phyloP scores from a whole-genome alignment of 2,888 invertebrate genomes.

The Trilocha varians region DNA sequence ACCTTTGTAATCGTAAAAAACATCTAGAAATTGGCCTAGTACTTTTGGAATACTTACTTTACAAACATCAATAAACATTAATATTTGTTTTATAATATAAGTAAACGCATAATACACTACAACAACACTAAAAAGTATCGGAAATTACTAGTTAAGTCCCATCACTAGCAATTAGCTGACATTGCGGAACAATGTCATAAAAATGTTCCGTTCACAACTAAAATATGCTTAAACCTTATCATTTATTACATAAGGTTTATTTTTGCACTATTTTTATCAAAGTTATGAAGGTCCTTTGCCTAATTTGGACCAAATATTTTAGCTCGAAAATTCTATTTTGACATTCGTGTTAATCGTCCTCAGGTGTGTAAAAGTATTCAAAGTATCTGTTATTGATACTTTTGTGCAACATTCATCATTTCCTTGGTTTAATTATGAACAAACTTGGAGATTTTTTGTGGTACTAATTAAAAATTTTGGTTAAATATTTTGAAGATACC shows the following conservation, averaged over 20 bases:
- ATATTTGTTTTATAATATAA: background rate
- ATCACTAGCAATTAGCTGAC: slow-evolving; percentile 45
- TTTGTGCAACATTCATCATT: slow-evolving; percentile 24
- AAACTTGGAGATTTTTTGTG: background rate
- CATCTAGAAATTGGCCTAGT: too few species aligned
- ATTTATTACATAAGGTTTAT: background rate
- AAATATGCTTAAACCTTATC: slow-evolving; percentile 7
- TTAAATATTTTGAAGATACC: too few species aligned
- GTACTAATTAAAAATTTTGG: background rate
- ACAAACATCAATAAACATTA: too few species aligned
- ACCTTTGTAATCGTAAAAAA: too few species aligned
- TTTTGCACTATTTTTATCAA: background rate
- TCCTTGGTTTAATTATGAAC: slow-evolving; percentile 15
- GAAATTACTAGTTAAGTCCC: slow-evolving; percentile 10
- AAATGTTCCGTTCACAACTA: background rate
- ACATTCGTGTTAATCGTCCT: slow-evolving; percentile 62
- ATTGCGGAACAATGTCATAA: slow-evolving; percentile 18
- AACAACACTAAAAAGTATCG: background rate
- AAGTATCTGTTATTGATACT: slow-evolving; percentile 40
- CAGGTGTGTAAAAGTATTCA: slow-evolving; percentile 49
- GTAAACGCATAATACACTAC: background rate
- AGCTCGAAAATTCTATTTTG: slow-evolving; percentile 54
- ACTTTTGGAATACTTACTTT: too few species aligned
- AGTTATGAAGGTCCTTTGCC: slow-evolving; percentile 18
- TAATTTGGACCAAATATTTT: slow-evolving; percentile 51